phyloP scores from a whole-genome alignment of 53 echinoderm and acorn worm genomes.

The Henricia sp. region DNA sequence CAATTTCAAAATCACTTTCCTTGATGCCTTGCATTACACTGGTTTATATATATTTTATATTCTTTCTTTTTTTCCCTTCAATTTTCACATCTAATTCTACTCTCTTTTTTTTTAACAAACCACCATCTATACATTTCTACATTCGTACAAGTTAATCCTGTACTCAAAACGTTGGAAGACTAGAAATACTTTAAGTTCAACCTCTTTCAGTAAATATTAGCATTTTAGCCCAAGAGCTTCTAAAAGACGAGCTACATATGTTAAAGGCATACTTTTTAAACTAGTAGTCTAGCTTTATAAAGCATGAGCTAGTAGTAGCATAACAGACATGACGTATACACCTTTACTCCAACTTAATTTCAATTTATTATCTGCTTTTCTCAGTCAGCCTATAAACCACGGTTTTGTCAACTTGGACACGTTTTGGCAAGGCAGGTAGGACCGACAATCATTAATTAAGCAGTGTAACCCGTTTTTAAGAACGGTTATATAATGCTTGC shows the following conservation, averaged over 20 bases:
- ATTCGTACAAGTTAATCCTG: neutral
- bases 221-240: too few relatives aligned
- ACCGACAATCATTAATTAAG: too few relatives aligned
- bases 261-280: neutral
- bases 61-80: neutral
- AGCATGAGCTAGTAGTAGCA: too few relatives aligned
- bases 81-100: constrained; percentile 30
- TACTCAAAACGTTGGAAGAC: constrained; percentile 32
- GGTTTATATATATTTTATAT: neutral
- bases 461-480: too few relatives aligned
- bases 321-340: too few relatives aligned
- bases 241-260: too few relatives aligned
- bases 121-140: constrained; percentile 51
- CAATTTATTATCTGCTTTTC: too few relatives aligned
- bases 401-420: too few relatives aligned
- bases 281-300: neutral
- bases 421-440: too few relatives aligned
- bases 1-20: neutral
- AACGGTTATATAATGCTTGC: too few relatives aligned
- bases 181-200: neutral
- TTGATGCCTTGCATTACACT: neutral
- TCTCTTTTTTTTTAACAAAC: neutral
- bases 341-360: too few relatives aligned
- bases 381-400: too few relatives aligned
- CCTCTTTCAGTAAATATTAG: constrained; percentile 10